Percentiles rank a stretch among this genome's conserved stretches.
phyloP scores from a whole-genome alignment of 2,113 vertebrate species.

The Orcinus orca region DNA sequence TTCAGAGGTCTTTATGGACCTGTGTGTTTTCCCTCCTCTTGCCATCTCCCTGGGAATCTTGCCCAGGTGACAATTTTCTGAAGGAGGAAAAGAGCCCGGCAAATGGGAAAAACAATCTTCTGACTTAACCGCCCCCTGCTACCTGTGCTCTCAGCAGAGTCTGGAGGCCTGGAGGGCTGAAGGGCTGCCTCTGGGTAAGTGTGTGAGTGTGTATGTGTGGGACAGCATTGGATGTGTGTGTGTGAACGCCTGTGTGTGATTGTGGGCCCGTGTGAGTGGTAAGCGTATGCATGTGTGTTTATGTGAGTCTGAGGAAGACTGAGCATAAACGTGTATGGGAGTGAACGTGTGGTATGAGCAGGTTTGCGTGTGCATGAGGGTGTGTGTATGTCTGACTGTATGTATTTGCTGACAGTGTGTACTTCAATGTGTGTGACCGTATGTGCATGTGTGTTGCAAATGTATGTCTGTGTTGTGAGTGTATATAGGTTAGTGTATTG shows the following conservation, averaged over 20 bases:
- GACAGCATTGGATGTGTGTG: background rate
- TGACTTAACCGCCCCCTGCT: conserved; percentile 9
- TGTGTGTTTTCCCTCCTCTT: background rate
- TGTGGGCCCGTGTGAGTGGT: background rate
- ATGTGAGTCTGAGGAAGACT: background rate
- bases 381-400: background rate
- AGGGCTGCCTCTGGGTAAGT: background rate
- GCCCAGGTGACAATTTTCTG: conserved; percentile 38
- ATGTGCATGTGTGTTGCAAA: background rate
- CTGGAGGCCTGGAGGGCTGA: background rate
- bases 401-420: background rate
- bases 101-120: conserved; percentile 52
- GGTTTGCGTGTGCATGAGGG: too few relatives aligned
- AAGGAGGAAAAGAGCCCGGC: conserved; percentile 48
- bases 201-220: too few relatives aligned
- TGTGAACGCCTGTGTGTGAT: background rate
- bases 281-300: accelerated
- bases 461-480: background rate
- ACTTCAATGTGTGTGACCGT: background rate
- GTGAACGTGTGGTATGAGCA: background rate
- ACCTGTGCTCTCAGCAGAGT: background rate
- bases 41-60: background rate
- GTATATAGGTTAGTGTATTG: background rate
- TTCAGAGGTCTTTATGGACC: background rate
- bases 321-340: background rate